These are phyloP conservation scores for Koerneria pararmatus DNA, from an alignment of 2,888 invertebrate genomes.

Conservation along the genomic window DNA sequence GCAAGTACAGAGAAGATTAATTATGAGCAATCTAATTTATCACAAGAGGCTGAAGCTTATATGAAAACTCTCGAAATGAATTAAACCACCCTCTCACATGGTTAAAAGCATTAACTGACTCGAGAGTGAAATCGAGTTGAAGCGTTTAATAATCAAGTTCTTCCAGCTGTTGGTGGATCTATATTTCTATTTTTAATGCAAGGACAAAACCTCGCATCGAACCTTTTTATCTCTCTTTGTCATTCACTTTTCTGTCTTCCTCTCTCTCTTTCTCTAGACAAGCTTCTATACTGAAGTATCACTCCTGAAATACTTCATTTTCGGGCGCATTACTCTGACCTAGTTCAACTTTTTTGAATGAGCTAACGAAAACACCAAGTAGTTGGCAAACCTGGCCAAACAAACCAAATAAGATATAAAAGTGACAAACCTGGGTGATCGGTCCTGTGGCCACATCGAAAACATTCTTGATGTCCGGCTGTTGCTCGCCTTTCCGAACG, in stretches of 20 bases:
- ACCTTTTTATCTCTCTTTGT: too few species aligned
- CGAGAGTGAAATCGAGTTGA: too few species aligned
- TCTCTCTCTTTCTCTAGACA: background rate
- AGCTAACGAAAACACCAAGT: background rate
- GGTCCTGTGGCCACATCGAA: constrained; percentile 25
- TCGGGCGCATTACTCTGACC: background rate
- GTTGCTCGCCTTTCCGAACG: constrained; percentile 24
- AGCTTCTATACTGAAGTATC: background rate
- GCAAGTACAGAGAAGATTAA: constrained; percentile 2
- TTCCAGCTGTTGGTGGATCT: too few species aligned
- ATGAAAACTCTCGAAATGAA: background rate
- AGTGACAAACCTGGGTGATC: constrained; percentile 25
- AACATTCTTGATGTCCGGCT: constrained; percentile 16
- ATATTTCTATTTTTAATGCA: too few species aligned
- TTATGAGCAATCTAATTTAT: background rate
- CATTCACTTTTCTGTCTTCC: background rate
- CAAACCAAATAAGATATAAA: background rate
- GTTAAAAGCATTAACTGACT: too few species aligned
- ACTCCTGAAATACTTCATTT: background rate
- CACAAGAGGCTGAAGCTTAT: background rate
- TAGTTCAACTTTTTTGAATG: background rate
- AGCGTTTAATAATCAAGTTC: too few species aligned
- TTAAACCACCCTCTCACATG: constrained; percentile 16
- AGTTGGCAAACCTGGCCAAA: background rate
- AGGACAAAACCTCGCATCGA: too few species aligned